Conservation (phyloP, 1,140 invertebrate genomes). For the Luehdorfia chinensis region DNA sequence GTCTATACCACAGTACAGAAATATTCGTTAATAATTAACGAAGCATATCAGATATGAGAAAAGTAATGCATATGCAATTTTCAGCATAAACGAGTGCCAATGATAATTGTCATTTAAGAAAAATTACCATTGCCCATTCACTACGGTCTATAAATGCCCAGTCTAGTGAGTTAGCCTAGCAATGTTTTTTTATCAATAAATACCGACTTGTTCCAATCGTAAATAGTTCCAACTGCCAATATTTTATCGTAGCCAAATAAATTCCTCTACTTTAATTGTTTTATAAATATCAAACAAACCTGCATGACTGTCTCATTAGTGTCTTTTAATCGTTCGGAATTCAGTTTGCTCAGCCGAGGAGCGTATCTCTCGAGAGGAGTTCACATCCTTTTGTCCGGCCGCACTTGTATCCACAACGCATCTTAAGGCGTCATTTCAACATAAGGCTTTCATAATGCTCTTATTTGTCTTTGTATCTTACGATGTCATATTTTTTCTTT, state of each 20-base stretch:
- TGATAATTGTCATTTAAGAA: constrained; percentile 8
- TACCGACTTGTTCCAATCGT: no score
- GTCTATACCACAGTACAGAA: no score
- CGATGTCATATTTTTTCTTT: no score
- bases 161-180: no score
- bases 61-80: no score
- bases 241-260: no score
- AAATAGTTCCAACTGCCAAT: no score
- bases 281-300: not conserved
- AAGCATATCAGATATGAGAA: no score
- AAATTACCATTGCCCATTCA: constrained; percentile 2
- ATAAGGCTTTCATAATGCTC: constrained; percentile 1
- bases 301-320: constrained; percentile 5
- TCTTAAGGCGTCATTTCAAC: constrained; percentile 29
- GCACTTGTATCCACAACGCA: constrained; percentile 50
- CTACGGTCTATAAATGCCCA: constrained; percentile 2
- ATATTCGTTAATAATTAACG: no score
- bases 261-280: not conserved
- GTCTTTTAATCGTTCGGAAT: constrained; percentile 36
- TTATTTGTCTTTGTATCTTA: not conserved
- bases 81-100: constrained; percentile 3
- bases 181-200: no score
- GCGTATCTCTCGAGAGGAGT: constrained; percentile 41
- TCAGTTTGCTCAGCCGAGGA: constrained; percentile 47
- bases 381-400: constrained; percentile 46